Evolutionary conservation across 2,113 vertebrate genomes (phyloP).

Genomic region (Sander vitreus): DNA sequence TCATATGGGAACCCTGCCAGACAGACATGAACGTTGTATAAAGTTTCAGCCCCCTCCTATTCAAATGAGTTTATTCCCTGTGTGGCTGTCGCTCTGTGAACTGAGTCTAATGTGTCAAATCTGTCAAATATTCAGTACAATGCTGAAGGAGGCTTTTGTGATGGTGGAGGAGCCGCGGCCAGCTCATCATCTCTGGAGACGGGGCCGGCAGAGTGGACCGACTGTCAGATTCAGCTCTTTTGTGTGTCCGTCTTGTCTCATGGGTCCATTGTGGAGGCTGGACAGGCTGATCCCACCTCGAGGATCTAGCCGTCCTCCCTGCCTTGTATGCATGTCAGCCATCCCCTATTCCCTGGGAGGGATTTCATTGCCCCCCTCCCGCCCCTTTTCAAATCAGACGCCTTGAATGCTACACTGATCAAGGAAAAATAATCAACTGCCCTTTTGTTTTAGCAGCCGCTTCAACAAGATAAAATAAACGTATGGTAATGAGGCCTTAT

Average conservation of each 20-base stretch:
- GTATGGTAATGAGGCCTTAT: slow-evolving; percentile 88
- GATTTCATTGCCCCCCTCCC: slow-evolving; percentile 62
- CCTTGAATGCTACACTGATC: slow-evolving; percentile 81
- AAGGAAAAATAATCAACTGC: slow-evolving; percentile 83
- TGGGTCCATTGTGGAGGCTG: slow-evolving; percentile 74
- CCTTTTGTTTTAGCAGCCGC: slow-evolving; percentile 81
- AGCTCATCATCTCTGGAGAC: slow-evolving; percentile 69
- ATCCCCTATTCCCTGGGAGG: slow-evolving; percentile 50
- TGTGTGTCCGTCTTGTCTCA: slow-evolving; percentile 71
- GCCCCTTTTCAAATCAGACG: slow-evolving; percentile 50
- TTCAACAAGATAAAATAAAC: slow-evolving; percentile 80
- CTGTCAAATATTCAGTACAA: slow-evolving; percentile 64
- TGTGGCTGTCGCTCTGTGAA: slow-evolving; percentile 40
- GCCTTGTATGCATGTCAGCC: slow-evolving; percentile 72
- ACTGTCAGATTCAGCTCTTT: slow-evolving; percentile 76
- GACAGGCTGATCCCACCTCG: slow-evolving; percentile 67
- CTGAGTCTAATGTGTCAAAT: slow-evolving; percentile 66
- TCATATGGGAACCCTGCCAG: background rate
- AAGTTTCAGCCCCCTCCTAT: slow-evolving; percentile 26
- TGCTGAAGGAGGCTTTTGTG: slow-evolving; percentile 71
- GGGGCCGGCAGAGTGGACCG: slow-evolving; percentile 53
- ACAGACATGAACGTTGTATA: background rate
- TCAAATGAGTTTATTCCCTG: slow-evolving; percentile 53
- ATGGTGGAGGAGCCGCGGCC: slow-evolving; percentile 54
- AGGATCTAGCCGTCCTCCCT: slow-evolving; percentile 65